A percentile compares a stretch with the other conserved stretches of the same genome.
Evolutionary conservation across 1,140 invertebrate species (phyloP).

Genomic region (Paraescarpia echinospica): DNA sequence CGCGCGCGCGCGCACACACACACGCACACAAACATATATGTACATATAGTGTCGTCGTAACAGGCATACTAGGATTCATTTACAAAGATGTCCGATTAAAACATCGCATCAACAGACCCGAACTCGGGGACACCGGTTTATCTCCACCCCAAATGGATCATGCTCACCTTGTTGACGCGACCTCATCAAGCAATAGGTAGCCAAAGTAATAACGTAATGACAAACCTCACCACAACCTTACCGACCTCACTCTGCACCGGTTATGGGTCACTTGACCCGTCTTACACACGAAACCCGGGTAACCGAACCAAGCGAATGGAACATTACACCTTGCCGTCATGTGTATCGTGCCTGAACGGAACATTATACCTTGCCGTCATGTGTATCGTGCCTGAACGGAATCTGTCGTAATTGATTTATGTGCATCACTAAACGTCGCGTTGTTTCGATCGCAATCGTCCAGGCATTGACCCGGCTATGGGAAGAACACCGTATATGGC

Average conservation of each 20-base stretch:
- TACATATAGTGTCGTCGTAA: too few relatives aligned
- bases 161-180: not conserved
- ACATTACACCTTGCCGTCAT: not conserved
- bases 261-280: not conserved
- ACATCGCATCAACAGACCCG: not conserved
- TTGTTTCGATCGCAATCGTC: not conserved
- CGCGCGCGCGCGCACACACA: too few relatives aligned
- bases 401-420: not conserved
- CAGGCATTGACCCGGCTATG: not conserved
- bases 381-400: not conserved
- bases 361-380: not conserved
- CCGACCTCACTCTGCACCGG: not conserved
- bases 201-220: not conserved
- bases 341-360: not conserved
- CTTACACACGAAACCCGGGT: not conserved
- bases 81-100: not conserved
- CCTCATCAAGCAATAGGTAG: not conserved
- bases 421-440: not conserved
- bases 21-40: too few relatives aligned
- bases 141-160: not conserved
- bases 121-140: not conserved
- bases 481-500: not conserved
- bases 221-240: not conserved
- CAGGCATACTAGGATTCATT: not conserved
- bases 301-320: not conserved